These are phyloP conservation scores for Euplagia quadripunctaria DNA, from an alignment of 2,888 invertebrate species.

Conservation along the genomic window DNA sequence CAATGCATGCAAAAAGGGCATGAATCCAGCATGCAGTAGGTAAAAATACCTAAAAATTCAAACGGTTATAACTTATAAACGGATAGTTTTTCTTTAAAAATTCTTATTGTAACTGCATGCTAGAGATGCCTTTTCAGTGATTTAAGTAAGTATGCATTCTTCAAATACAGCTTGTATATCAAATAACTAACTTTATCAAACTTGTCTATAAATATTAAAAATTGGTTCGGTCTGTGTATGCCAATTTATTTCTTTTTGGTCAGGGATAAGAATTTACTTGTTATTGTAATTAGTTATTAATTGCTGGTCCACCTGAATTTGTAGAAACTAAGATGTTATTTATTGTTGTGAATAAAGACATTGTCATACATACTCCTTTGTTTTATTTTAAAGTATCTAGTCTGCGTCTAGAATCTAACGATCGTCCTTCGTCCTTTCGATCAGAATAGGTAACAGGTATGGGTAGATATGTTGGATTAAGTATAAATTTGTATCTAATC, in stretches of 20 bases:
- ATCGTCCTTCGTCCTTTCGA: neutral
- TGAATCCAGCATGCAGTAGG: no score
- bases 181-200: no score
- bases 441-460: neutral
- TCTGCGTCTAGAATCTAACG: neutral
- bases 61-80: no score
- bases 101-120: no score
- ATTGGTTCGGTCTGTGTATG: neutral
- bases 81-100: no score
- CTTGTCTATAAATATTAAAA: neutral
- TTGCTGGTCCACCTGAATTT: neutral
- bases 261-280: neutral
- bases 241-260: neutral
- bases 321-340: slow-evolving; percentile 7
- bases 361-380: neutral
- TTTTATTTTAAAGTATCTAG: neutral
- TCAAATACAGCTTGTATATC: no score
- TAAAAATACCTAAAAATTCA: no score
- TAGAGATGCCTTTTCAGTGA: no score
- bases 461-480: neutral
- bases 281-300: neutral
- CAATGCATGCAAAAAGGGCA: no score
- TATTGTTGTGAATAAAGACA: slow-evolving; percentile 14
- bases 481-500: neutral
- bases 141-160: no score